Evolutionary conservation across 2,113 vertebrate species (phyloP).

Genomic region (Cacatua alba): DNA sequence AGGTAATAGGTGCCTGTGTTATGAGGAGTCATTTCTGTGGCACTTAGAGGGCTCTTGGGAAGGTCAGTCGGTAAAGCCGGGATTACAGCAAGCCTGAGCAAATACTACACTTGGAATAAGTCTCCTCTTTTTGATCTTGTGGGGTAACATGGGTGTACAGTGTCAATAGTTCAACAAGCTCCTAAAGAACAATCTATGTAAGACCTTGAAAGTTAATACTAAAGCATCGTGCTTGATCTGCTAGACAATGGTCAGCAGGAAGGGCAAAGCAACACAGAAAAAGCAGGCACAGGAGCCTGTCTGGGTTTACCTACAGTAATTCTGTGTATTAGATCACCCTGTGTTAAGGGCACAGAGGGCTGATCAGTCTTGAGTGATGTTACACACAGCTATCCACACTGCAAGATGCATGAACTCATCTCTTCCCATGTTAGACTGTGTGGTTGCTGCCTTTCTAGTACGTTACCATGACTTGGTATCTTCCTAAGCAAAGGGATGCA

Average conservation of each 20-base stretch:
- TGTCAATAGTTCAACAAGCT: constrained; percentile 9
- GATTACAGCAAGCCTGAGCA: constrained; percentile 22
- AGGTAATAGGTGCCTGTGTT: not conserved
- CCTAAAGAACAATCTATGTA: not conserved
- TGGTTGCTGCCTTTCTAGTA: not conserved
- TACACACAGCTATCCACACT: not conserved
- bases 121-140: not conserved
- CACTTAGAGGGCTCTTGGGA: not conserved
- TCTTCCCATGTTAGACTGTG: not conserved
- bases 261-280: not conserved
- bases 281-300: not conserved
- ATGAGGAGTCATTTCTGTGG: not conserved
- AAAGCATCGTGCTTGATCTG: not conserved
- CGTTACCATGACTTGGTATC: fast-evolving
- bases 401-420: fast-evolving
- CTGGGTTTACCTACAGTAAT: not conserved
- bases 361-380: not conserved
- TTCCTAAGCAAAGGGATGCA: not conserved
- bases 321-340: not conserved
- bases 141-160: not conserved
- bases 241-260: not conserved
- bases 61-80: not conserved
- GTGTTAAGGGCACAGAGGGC: not conserved
- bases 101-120: not conserved
- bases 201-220: constrained; percentile 53